Evolutionary conservation across 2,888 invertebrate genomes (phyloP), one percentile per base, ranked within the genome.

Genomic region (Acrobasis consociella): DNA sequence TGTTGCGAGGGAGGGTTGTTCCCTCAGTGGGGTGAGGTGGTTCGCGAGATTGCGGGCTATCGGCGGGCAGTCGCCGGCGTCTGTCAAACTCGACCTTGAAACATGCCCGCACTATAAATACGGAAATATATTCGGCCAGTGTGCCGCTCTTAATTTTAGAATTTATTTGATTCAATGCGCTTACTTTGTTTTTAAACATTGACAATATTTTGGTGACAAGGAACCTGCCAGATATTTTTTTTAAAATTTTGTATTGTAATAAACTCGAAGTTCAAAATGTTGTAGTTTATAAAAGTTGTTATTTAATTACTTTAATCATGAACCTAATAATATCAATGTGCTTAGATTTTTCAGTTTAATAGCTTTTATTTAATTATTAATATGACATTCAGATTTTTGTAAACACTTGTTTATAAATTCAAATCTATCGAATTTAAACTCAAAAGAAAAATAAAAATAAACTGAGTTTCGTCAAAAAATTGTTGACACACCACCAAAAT

Each of bases 51-150:
- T 80, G 77, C 81, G 77, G 80, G 80, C 82, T 74, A 78, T 72
- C 80, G 78, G 72, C 70, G 58, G 17, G 38, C 51, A 50, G 51
- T 72, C 79, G 75, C 75, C 75, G 79, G 74, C 73, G 87, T 85
- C 89, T 89, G 86, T 88, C 89, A 87, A 83, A 76, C 70, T 62
- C 80, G 90, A 89, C 91, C 90, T 91, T 91, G 91, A 88, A 85
- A 77, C 79, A 78, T 78, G 82, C 78, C 81, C 83, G 78, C 78
- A 86, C 87, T 89, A 87, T 85, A 86, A 86, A 89, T 88, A 91
- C 90, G 89, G 91, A 90, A 90, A 90, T 85, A 90, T 90, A 89
- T 88, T 86, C 77, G 83, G 81, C 74, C 79, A 77, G 70, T 75
- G 73, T 81, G 75, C 74, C 74, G 76, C 77, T 75, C 73, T 78